These are phyloP conservation scores for Rhabdornis inornatus DNA, from an alignment of 2,113 vertebrate species.

Conservation along the genomic window DNA sequence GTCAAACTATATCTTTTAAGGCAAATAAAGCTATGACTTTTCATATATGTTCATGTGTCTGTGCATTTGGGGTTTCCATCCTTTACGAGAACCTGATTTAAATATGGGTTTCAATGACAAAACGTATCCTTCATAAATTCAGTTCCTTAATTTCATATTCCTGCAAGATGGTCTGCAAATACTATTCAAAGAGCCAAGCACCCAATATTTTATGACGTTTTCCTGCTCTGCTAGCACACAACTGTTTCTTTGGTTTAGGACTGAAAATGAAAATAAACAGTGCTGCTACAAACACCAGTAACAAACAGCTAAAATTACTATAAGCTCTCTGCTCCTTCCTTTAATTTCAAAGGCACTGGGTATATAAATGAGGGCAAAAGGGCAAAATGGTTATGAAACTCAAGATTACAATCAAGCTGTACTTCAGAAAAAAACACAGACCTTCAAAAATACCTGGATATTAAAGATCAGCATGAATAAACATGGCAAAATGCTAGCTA, in stretches of 20 bases:
- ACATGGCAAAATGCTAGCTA: background rate
- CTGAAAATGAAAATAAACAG: background rate
- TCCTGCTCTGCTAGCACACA: background rate
- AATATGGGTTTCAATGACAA: background rate
- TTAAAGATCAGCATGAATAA: background rate
- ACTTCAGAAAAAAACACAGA: background rate
- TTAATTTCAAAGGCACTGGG: background rate
- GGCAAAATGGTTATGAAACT: background rate
- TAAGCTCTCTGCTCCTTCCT: background rate
- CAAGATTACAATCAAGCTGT: background rate
- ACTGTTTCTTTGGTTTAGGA: background rate
- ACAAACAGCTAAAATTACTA: background rate
- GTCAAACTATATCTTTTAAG: background rate
- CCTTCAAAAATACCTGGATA: background rate
- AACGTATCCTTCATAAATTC: background rate
- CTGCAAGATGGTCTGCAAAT: background rate
- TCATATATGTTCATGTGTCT: background rate
- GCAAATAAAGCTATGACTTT: background rate
- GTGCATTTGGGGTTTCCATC: background rate
- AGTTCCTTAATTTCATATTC: background rate
- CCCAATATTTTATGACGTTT: background rate
- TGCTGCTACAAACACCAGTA: background rate
- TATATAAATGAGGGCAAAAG: background rate
- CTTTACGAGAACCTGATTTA: background rate
- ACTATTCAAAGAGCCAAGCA: background rate